Evolutionary conservation across 2,888 invertebrate genomes (phyloP), one percentile per base, ranked within the genome.

Genomic region (Drosophila paranaensis): DNA sequence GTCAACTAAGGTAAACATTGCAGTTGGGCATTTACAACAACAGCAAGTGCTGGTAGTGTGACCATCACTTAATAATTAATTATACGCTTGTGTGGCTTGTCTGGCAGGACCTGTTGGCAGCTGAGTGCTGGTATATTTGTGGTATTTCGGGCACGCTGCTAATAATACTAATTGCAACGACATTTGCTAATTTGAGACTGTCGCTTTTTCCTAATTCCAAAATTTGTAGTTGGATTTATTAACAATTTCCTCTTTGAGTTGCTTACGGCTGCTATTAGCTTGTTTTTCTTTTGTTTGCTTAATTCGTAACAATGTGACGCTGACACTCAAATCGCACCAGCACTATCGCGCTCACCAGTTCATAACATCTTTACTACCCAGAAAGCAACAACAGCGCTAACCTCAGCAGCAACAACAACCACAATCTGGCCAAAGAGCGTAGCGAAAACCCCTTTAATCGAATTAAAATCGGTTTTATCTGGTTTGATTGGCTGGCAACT

Each of bases 391-490:
- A 60, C 67, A 57, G 63, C 61, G 46, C 50, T 53, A 58, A 48
- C 50, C 53, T 33, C 40, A 76, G 50, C 56, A 68, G 42, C 53
- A 66, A 35, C 51, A 35, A 68, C 55, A 68, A 58, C 39, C 53
- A 61, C 68, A 72, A 64, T 67, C 73, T 71, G 64, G 67, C 72
- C 68, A 79, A 74, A 83, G 74, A 86, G 87, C 71, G 77, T 74
- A 51, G 68, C 70, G 62, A 84, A 88, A 90, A 79, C 90, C 85
- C 79, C 88, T 77, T 89, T 82, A 83, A 91, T 87, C 91, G 86
- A 91, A 91, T 86, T 90, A 78, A 84, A 90, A 75, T 91, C 91
- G 89, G 91, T 89, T 91, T 88, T 82, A 91, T 91, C 92, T 88
- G 87, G 91, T 91, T 91, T 89, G 74, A 78, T 79, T 82, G 81